Base-by-base conservation (phyloP, 2,888 invertebrate genomes). In the Dolichomitus sp. region DNA sequence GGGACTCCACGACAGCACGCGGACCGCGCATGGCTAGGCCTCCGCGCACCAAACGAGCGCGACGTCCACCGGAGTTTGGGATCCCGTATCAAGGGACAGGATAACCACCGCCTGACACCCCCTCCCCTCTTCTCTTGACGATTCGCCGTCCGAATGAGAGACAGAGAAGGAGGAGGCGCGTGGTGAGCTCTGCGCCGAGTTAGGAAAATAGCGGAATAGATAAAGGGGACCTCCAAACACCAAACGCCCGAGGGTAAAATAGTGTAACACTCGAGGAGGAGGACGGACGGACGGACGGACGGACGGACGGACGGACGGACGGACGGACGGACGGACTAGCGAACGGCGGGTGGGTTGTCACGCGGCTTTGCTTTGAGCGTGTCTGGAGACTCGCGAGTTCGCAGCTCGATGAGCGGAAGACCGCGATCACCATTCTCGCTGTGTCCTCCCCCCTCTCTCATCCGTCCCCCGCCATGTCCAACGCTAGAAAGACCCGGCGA, bases 121-220 rank as follows among this genome's bases (percentile, higher is more conserved):
- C 4, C 37, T 6, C 33, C 59, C 5, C 57, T 30, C 14, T 2
- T 12, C 54, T 27, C 57, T 27, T 30, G 37, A 9, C 0, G 37
- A 37, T 37, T 37, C 57, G 7, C 14, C 14, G 59, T 1, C 11
- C 37, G 14, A n/a, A 45, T n/a, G 45, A 19, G 23, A 27, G 42
- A 65, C 6, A 23, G 80, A 87, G 84, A 84, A 85, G 85, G 80
- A 79, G 84, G 84, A 80, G 86, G 86, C 86, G 85, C 73, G 73
- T 61, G 73, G 61, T 45, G 45, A 19, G 40, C 11, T 45, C 50
- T 27, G 69, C 54, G 57, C 69, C 54, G 76, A 75, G 89, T 90
- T 91, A 88, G 90, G 88, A 91, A 92, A 91, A 92, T 92, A 91
- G 90, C 89, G 89, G 66, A 57, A 61, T 89, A 87, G 88, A 89